A percentile compares a stretch with the other conserved stretches of the same genome.
These are phyloP conservation scores for Ceratitis capitata DNA, from an alignment of 1,140 invertebrate species.

Conservation along the genomic window DNA sequence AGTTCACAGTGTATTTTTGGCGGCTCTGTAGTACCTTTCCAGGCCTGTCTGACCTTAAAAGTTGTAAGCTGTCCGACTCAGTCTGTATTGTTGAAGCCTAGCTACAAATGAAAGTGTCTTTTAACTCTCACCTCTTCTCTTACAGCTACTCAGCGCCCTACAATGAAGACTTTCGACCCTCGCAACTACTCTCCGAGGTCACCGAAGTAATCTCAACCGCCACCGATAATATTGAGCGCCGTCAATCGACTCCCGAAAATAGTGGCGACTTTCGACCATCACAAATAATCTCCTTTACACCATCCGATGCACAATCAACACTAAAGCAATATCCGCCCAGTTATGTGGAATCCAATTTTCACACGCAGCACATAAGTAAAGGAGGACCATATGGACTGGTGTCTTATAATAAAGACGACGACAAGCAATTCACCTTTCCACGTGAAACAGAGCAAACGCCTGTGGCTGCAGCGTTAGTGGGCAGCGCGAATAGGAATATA, in stretches of 20 bases:
- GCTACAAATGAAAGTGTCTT: too few relatives aligned
- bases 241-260: not conserved
- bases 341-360: slow-evolving; percentile 44
- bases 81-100: too few relatives aligned
- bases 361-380: slow-evolving; percentile 30
- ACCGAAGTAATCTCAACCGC: not conserved
- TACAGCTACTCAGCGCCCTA: not conserved
- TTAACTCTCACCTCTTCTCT: not conserved
- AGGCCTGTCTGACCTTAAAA: too few relatives aligned
- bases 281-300: slow-evolving; percentile 58
- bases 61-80: too few relatives aligned
- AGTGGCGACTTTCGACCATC: slow-evolving; percentile 53
- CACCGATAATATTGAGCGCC: not conserved
- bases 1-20: too few relatives aligned
- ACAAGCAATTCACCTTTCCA: slow-evolving; percentile 49
- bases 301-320: slow-evolving; percentile 51
- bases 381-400: not conserved
- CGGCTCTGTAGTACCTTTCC: too few relatives aligned
- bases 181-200: slow-evolving; percentile 52
- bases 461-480: slow-evolving; percentile 44
- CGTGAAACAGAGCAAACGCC: slow-evolving; percentile 19
- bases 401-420: slow-evolving; percentile 21
- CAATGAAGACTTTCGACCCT: slow-evolving; percentile 49
- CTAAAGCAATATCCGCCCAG: slow-evolving; percentile 55
- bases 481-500: not conserved